phyloP scores from a whole-genome alignment of 1,140 invertebrate genomes.

The Drosophila kanapiae region DNA sequence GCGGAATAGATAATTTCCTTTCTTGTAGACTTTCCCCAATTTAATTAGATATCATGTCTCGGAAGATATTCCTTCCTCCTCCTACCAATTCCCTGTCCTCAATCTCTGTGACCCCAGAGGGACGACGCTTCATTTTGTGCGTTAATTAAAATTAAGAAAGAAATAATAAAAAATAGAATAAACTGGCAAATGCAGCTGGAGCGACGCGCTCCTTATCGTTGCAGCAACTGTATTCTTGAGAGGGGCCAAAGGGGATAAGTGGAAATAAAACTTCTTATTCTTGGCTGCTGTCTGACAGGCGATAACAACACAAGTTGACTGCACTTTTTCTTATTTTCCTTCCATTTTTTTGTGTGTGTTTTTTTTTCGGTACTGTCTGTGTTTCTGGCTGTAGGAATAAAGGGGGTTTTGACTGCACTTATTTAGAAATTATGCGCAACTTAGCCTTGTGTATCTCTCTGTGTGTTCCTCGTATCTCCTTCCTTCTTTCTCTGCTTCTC shows the following conservation, averaged over 20 bases:
- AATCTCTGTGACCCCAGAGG: conserved; percentile 15
- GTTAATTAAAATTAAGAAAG: conserved; percentile 74
- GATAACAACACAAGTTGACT: conserved; percentile 77
- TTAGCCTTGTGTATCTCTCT: conserved; percentile 30
- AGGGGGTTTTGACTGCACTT: conserved; percentile 41
- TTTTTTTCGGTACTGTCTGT: conserved; percentile 22
- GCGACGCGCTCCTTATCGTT: conserved; percentile 20
- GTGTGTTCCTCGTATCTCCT: conserved; percentile 8
- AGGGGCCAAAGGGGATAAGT: conserved; percentile 13
- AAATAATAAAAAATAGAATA: conserved; percentile 49
- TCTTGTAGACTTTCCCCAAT: conserved; percentile 33
- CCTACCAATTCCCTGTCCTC: neutral
- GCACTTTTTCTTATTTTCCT: conserved; percentile 31
- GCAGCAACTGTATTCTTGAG: conserved; percentile 1
- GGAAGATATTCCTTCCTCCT: conserved; percentile 29
- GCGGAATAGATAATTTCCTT: conserved; percentile 26
- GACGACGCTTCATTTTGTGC: conserved; percentile 45
- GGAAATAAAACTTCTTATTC: conserved; percentile 52
- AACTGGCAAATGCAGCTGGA: conserved; percentile 50
- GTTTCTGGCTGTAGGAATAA: neutral
- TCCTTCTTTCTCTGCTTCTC: neutral
- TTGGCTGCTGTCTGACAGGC: conserved; percentile 58
- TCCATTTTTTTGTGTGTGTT: neutral
- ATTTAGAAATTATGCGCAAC: conserved; percentile 79
- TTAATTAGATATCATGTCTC: conserved; percentile 69